phyloP scores from a whole-genome alignment of 2,113 vertebrate species.

The Aspidoscelis tigris region DNA sequence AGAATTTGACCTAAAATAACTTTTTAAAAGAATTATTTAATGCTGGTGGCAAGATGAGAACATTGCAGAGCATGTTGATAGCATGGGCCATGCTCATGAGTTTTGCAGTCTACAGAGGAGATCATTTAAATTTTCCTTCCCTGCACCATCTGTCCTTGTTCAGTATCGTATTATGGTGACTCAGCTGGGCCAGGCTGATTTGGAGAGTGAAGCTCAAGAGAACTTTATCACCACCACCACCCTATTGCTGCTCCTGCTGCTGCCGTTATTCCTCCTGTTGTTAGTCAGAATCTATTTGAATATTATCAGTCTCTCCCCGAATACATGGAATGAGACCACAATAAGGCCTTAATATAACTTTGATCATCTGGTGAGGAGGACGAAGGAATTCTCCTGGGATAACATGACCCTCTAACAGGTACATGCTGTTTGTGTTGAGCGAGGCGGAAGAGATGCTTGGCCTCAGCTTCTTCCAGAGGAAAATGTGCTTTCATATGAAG shows the following conservation, averaged over 20 bases:
- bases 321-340: neutral
- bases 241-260: neutral
- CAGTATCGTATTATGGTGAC: neutral
- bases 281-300: neutral
- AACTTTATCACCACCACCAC: neutral
- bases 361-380: neutral
- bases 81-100: neutral
- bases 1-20: no score
- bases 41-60: neutral
- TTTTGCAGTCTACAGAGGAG: neutral
- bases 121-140: conserved; percentile 1
- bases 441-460: conserved; percentile 28
- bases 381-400: conserved; percentile 28
- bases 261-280: neutral
- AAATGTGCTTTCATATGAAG: conserved; percentile 33
- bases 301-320: neutral
- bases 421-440: conserved; percentile 12
- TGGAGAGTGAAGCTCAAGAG: neutral
- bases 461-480: conserved; percentile 29
- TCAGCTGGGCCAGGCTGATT: neutral
- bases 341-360: neutral
- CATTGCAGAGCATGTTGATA: neutral
- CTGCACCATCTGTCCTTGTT: neutral
- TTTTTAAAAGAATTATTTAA: neutral
- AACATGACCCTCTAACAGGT: conserved; percentile 45